Evolutionary conservation across 2,888 invertebrate species (phyloP).

Genomic region (Pammene aurita): DNA sequence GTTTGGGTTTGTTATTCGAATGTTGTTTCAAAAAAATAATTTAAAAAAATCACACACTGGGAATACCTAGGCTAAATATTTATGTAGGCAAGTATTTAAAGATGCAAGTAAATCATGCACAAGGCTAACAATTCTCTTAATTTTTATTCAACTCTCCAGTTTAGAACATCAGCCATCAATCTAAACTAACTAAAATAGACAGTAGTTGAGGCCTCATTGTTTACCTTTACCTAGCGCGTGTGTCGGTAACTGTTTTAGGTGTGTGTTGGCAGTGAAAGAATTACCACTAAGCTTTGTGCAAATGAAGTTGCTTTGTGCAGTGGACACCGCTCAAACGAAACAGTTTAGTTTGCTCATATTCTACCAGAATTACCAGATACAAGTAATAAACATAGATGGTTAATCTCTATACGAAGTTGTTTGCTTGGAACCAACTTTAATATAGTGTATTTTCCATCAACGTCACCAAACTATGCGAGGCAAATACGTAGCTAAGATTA

Average conservation of each 20-base stretch:
- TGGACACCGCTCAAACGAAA: constrained; percentile 21
- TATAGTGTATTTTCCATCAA: too few species aligned
- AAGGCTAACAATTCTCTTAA: too few species aligned
- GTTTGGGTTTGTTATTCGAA: background rate
- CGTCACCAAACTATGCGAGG: too few species aligned
- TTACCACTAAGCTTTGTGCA: constrained; percentile 43
- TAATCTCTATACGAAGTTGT: background rate
- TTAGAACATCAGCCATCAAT: background rate
- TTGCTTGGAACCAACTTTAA: too few species aligned
- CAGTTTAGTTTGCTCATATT: constrained; percentile 35
- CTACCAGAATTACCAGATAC: background rate
- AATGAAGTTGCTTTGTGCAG: constrained; percentile 42
- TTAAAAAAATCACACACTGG: too few species aligned
- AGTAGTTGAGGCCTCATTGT: constrained; percentile 29
- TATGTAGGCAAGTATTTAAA: too few species aligned
- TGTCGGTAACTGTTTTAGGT: constrained; percentile 24
- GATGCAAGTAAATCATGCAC: too few species aligned
- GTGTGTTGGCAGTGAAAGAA: constrained; percentile 27
- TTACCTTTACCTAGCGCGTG: constrained; percentile 21
- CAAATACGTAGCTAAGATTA: too few species aligned
- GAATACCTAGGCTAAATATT: too few species aligned
- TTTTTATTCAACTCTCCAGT: background rate
- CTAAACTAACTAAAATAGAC: constrained; percentile 32
- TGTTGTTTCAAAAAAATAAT: background rate
- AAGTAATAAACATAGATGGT: background rate